Evolutionary conservation across 2,797 vertebrate species (phyloP), one percentile per base, ranked within the genome.

Genomic region (Alca torda): DNA sequence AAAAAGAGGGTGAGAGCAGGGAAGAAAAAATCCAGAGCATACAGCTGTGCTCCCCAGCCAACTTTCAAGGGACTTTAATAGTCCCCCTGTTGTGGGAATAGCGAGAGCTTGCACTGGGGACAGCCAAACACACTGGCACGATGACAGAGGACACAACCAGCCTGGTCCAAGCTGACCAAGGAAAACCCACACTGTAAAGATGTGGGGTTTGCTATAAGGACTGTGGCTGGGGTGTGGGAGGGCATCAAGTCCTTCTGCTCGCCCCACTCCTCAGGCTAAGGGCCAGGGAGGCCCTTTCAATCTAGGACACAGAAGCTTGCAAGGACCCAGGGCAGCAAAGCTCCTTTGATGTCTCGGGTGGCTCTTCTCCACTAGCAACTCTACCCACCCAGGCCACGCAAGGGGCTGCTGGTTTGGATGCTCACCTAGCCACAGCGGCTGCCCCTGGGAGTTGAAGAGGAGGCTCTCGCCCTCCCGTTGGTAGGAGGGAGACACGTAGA

Each of bases 351-450:
- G 37, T 65, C 31, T 80, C 4, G 3, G 11, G 64, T 46, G 68
- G 63, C n/a, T 87, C 61, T 80, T 84, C n/a, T 79, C 67, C 43
- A 4, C 7, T 6, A 90, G 37, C 39, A 82, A 50, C 28, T 8
- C 31, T 16, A 53, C 25, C 53, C 35, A 48, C 24, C 10, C 9
- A 19, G 54, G 67, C 35, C 23, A 24, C 0, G 17, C 11, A 11
- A 70, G 16, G 73, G 48, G 39, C 79, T 70, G 64, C 20, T 56
- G 68, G 16, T 68, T 50, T n/a, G 92, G 69, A 72, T 59, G 95
- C 98, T 98, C 97, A 99, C 99, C 99, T 28, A 99, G 98, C 99
- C 99, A 99, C 56, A 99, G 98, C 0, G 99, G 99, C 95, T 99
- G 98, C 24, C 99, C 99, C 96, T 99, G 99, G 19, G 99, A 98